These are phyloP conservation scores for Origma solitaria DNA, from an alignment of 2,113 vertebrate species.

Conservation along the genomic window DNA sequence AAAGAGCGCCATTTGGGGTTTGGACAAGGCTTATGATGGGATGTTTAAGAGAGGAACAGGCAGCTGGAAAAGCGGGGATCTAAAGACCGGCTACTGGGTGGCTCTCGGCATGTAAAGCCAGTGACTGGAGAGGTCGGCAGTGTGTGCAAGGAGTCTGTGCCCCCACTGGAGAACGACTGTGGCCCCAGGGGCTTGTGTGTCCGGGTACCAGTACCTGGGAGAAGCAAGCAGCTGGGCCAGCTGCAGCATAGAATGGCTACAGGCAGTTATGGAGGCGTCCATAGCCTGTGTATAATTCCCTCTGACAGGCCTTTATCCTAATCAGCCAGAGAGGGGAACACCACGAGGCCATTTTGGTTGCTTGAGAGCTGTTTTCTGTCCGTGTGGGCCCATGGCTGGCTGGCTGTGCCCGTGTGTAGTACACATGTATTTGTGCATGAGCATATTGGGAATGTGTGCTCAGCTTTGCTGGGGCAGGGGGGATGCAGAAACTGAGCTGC, in stretches of 20 bases:
- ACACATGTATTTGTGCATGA: neutral
- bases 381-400: neutral
- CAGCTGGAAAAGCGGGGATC: neutral
- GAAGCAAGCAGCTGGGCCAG: neutral
- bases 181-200: rapidly evolving
- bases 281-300: neutral
- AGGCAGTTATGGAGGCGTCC: neutral
- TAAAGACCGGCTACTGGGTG: neutral
- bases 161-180: neutral
- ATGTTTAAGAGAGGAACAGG: neutral
- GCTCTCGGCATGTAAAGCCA: neutral
- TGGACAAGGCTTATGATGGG: neutral
- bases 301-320: neutral
- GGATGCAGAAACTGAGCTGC: neutral
- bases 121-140: neutral
- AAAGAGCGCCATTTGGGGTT: neutral
- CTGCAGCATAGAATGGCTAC: neutral
- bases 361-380: neutral
- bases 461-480: neutral
- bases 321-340: neutral
- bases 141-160: neutral
- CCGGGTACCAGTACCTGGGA: neutral
- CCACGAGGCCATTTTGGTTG: neutral
- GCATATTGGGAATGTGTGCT: rapidly evolving
- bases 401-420: neutral